A percentile compares a stretch with the other conserved stretches of the same genome.
Evolutionary conservation across 2,113 vertebrate genomes (phyloP).

Genomic region (Syrrhaptes paradoxus): DNA sequence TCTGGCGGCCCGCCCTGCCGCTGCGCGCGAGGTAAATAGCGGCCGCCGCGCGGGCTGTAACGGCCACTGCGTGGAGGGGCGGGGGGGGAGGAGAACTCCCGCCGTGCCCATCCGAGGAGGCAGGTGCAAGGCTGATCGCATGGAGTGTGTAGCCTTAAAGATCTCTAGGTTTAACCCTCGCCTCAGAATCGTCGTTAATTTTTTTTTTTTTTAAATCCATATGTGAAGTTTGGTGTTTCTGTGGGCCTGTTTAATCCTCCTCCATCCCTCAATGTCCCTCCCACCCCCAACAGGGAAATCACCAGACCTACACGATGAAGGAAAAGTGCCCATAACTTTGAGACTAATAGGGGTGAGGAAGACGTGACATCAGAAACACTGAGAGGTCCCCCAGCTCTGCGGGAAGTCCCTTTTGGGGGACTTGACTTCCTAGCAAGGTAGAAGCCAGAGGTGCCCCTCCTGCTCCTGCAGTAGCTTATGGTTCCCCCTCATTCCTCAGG

Average conservation of each 20-base stretch:
- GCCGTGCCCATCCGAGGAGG: too few species aligned
- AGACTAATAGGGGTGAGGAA: not conserved
- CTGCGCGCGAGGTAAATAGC: not conserved
- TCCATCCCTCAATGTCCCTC: fast-evolving
- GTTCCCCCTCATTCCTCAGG: not conserved
- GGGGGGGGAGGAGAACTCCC: too few species aligned
- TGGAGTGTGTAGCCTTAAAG: fast-evolving
- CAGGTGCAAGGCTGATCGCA: not conserved
- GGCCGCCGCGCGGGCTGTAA: too few species aligned
- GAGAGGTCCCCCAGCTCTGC: not conserved
- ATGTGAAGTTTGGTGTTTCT: not conserved
- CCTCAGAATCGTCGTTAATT: not conserved
- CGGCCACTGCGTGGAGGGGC: too few species aligned
- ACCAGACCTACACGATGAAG: not conserved
- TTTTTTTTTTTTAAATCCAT: not conserved
- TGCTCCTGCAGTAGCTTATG: not conserved
- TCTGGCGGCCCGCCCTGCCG: not conserved
- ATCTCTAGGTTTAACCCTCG: not conserved
- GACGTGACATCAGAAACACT: not conserved
- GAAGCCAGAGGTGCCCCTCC: not conserved
- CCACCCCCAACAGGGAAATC: not conserved
- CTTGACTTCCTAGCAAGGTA: too few species aligned
- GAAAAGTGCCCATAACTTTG: not conserved
- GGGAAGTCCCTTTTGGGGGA: not conserved
- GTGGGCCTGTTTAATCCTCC: not conserved